Base-by-base conservation (phyloP, 2,888 invertebrate genomes). In the Erebia palarica region DNA sequence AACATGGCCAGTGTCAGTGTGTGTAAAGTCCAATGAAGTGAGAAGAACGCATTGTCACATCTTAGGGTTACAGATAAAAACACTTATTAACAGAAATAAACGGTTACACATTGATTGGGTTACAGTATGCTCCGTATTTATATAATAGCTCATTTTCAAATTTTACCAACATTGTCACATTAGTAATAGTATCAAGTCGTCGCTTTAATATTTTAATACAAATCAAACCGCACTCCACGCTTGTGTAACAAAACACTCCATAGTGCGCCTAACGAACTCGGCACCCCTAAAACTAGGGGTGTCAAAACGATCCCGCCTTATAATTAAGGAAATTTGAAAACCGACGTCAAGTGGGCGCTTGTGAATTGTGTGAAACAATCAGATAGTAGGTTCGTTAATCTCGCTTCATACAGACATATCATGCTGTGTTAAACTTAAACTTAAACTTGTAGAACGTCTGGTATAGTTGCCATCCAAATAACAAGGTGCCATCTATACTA, bases 251-350 rank as follows among this genome's bases (percentile, higher is more conserved):
- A 55, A 58, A 66, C 66, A 42, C 14, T 55, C 55, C 14, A 18
- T 58, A 66, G 66, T 66, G 66, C 47, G 55, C 65, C 73, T 76
- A 76, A 76, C 75, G 75, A 75, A 76, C 73, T 69, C 74, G 65
- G 71, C 65, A 67, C 72, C 68, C 70, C 59, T 64, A 64, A 36
- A 76, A 78, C 77, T 77, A 78, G 83, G 86, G 86, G 84, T 82
- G 85, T 82, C 84, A 81, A 84, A 86, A 81, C 83, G 84, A 84
- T 85, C 84, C 82, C 80, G 84, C 83, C 82, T 86, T 87, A 87
- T 90, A 90, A 91, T 91, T 91, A 90, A 87, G 90, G 87, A 89
- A 90, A 90, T 91, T 91, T 89, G 88, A 90, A 91, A 90, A 89
- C 88, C 89, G 85, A 79, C 81, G 77, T 79, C 79, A 79, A 80